These are phyloP conservation scores for Oreochromis grahami DNA, from an alignment of 2,797 vertebrate species.

Conservation along the genomic window DNA sequence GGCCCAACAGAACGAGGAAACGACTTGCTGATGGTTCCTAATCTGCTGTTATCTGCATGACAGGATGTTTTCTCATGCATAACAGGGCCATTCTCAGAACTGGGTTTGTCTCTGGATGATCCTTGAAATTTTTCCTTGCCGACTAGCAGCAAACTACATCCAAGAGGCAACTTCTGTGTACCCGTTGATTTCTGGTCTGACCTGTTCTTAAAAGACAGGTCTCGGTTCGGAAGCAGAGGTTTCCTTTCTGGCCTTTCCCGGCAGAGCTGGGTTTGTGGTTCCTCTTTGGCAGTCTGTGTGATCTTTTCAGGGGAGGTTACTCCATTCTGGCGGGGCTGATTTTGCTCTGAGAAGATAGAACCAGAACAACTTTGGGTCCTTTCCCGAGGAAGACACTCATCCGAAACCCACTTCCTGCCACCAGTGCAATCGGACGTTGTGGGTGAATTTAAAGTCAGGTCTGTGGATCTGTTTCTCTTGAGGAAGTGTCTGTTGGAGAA, in stretches of 20 bases:
- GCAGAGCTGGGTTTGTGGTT: constrained; percentile 17
- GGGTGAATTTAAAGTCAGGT: constrained; percentile 52
- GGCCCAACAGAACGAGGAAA: constrained; percentile 63
- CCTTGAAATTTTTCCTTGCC: constrained; percentile 50
- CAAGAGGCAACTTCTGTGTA: constrained; percentile 34
- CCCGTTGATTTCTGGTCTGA: constrained; percentile 11
- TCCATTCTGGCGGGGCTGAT: constrained; percentile 16
- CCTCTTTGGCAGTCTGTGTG: constrained; percentile 21
- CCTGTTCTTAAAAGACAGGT: constrained; percentile 60
- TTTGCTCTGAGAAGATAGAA: constrained; percentile 52
- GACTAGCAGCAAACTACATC: constrained; percentile 20
- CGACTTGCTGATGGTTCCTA: constrained; percentile 51
- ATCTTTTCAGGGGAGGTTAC: constrained; percentile 55
- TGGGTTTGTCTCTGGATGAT: constrained; percentile 59
- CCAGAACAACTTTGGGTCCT: constrained; percentile 69
- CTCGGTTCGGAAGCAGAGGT: constrained; percentile 57
- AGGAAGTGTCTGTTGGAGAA: constrained; percentile 78
- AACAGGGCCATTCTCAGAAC: constrained; percentile 27
- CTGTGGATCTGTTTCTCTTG: constrained; percentile 74
- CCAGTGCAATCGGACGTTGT: constrained; percentile 24
- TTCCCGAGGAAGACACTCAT: constrained; percentile 71
- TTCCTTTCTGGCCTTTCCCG: constrained; percentile 58
- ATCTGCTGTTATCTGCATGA: constrained; percentile 44
- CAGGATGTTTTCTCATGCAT: constrained; percentile 28
- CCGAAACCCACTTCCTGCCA: constrained; percentile 71